These are phyloP conservation scores for Lichenostomus cassidix DNA, from an alignment of 2,113 vertebrate genomes.

Conservation along the genomic window DNA sequence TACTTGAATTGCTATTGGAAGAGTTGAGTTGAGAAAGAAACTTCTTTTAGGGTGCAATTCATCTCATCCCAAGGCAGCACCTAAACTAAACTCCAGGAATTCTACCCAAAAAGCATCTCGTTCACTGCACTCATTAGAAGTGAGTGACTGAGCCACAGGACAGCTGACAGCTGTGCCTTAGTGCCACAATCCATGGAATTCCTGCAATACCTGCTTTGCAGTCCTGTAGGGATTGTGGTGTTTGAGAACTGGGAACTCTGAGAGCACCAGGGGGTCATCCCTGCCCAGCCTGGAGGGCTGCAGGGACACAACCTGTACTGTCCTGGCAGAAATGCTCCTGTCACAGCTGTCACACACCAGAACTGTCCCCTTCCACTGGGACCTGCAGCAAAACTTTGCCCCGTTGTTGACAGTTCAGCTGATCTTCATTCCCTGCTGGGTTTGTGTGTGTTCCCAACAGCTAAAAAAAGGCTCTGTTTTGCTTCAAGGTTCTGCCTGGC, in stretches of 20 bases:
- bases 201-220: background rate
- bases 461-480: conserved; percentile 46
- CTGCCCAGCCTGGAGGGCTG: background rate
- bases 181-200: background rate
- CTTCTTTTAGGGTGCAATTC: background rate
- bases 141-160: background rate
- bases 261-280: background rate
- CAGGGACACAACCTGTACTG: background rate
- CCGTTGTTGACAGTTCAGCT: background rate
- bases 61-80: background rate
- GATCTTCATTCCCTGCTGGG: conserved; percentile 21
- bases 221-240: background rate
- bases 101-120: background rate
- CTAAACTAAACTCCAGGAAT: background rate
- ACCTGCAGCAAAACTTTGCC: background rate
- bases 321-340: background rate
- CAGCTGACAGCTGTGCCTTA: background rate
- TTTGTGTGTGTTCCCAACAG: background rate
- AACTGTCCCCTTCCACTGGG: background rate
- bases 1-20: background rate
- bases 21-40: background rate
- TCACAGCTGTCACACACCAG: background rate
- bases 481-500: conserved; percentile 60
- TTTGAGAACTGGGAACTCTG: background rate
- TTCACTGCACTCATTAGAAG: background rate